Conservation (phyloP, 1,140 invertebrate genomes). For the Geopemphigus sp. region DNA sequence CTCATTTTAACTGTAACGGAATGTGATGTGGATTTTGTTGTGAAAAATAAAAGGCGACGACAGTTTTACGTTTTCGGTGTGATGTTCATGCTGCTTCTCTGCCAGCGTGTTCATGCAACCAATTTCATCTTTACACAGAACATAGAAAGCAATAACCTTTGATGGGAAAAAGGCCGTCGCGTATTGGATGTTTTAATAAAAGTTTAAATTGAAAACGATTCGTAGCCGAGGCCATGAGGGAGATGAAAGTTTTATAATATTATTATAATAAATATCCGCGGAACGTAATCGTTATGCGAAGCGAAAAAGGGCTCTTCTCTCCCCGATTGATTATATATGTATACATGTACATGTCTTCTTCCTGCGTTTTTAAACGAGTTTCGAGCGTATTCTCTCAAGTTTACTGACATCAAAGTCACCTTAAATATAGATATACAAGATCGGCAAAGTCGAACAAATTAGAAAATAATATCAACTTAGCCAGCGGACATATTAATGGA, state of each 20-base stretch:
- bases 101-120: constrained; percentile 14
- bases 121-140: constrained; percentile 36
- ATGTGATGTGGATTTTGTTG: constrained; percentile 9
- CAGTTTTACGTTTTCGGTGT: constrained; percentile 12
- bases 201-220: constrained; percentile 50
- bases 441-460: constrained; percentile 29
- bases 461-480: constrained; percentile 39
- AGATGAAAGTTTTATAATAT: constrained; percentile 50
- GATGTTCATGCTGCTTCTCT: constrained; percentile 12
- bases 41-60: neutral
- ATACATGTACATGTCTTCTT: constrained; percentile 12
- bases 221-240: constrained; percentile 35
- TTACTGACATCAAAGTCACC: constrained; percentile 38
- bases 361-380: constrained; percentile 43
- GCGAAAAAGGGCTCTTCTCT: constrained; percentile 46
- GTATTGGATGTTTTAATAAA: constrained; percentile 50
- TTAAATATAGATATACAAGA: constrained; percentile 27
- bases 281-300: constrained; percentile 46
- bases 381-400: constrained; percentile 26
- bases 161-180: constrained; percentile 38
- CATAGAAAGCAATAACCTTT: constrained; percentile 48
- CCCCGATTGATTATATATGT: constrained; percentile 45
- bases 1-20: constrained; percentile 5
- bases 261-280: constrained; percentile 48
- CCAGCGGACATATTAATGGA: constrained; percentile 18